Evolutionary conservation across 1,140 invertebrate species (phyloP), one percentile per base, ranked within the genome.

Genomic region (Melanaphis sacchari): DNA sequence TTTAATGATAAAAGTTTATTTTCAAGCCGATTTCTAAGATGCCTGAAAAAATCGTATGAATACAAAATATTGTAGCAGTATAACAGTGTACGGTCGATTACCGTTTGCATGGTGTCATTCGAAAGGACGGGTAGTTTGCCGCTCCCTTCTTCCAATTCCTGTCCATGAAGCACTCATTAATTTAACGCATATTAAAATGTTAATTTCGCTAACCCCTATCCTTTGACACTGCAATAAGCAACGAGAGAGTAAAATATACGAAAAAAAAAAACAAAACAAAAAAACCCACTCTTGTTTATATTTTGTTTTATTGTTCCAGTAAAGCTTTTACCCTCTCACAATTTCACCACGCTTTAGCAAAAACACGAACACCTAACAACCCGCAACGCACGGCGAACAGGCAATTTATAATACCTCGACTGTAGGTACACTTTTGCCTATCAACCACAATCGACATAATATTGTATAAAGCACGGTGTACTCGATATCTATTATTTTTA

Each of bases 101-200:
- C 59, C 15, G n/a, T n/a, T n/a, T 76, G 31, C 31, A n/a, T 18
- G 59, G 31, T n/a, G n/a, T 66, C 31, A 31, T 76, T n/a, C 59
- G 59, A 76, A n/a, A 76, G 59, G 9, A 76, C 59, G 11, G 59
- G 59, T n/a, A 5, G 59, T 76, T 76, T 1, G 4, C n/a, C 31
- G 11, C 59, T 15, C 9, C 59, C 15, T 15, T 6, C 59, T 5
- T 0, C 8, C 6, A 40, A 40, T 82, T 49, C 82, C 38, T 41
- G 9, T 9, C 40, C 38, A 11, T 15, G 22, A 24, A 76, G 81
- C 38, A 82, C 46, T 41, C 59, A 81, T 91, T 81, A 91, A 76
- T 91, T 81, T 66, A 46, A 46, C 54, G 40, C 59, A 41, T 91
- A 91, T 91, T 91, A 91, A 76, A 91, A 91, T 91, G 90, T 91